Evolutionary conservation across 2,888 invertebrate species (phyloP), one percentile per base, ranked within the genome.

Genomic region (Gerris lacustris): DNA sequence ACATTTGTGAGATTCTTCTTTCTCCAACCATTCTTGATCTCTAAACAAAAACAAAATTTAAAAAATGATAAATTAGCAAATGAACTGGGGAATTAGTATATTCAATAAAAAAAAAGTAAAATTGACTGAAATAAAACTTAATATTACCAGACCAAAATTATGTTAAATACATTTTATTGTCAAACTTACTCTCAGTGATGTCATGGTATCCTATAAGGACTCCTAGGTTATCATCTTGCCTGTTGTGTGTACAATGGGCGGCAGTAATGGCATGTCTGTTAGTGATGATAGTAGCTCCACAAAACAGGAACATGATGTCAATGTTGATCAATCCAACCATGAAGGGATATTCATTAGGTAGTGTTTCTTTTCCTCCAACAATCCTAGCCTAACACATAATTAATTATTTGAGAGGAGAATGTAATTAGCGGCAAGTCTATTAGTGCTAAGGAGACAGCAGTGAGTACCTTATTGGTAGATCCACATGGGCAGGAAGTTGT

Each of bases 351-450:
- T 72, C 71, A 44, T 73, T 71, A 47, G 70, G 64, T 6, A 43
- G 45, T 17, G 73, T 67, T 69, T 73, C 68, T 7, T 68, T 72
- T 6, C 73, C 73, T 63, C 73, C 73, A 11, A 73, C 73, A 55
- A 73, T 73, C 47, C 73, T 70, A 18, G 64, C 69, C 72, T 72
- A 67, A 55, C 15, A 55, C 17, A 66, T 66, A 6, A 64, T 64
- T n/a, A 6, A 18, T 64, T n/a, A 64, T 64, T 64, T 5, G 64
- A 55, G 9, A 15, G 55, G 2, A 31, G 31, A 31, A 31, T 2
- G 31, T 31, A 31, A 31, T 31, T 31, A 31, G 31, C 4, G 31
- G 31, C 31, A 31, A 2, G 31, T 31, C 4, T 31, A 31, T 31
- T 31, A 31, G 31, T 31, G 31, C 31, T 31, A 31, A 31, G 31